Percentiles rank a stretch among this genome's conserved stretches.
phyloP scores from a whole-genome alignment of 1,140 invertebrate species.

The Psilanteris sp. region DNA sequence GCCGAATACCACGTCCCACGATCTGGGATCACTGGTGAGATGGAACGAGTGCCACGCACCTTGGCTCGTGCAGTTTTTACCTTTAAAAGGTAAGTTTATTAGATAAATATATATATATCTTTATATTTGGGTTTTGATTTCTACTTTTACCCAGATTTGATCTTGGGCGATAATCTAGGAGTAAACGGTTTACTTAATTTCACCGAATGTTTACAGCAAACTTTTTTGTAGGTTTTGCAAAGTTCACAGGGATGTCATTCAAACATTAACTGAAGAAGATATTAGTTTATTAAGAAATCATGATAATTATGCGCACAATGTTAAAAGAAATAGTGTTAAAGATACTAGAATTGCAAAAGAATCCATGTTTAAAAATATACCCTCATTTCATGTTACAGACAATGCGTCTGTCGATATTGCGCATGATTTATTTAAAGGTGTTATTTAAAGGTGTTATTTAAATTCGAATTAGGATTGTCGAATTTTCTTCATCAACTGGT shows the following conservation, averaged over 20 bases:
- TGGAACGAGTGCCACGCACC: too few relatives aligned
- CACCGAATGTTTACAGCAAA: constrained; percentile 4
- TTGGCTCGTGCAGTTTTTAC: too few relatives aligned
- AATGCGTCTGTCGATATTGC: too few relatives aligned
- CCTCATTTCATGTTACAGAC: too few relatives aligned
- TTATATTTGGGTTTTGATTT: too few relatives aligned
- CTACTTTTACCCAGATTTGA: constrained; percentile 5
- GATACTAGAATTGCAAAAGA: constrained; percentile 7
- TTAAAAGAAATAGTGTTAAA: neutral
- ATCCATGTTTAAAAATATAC: constrained; percentile 9
- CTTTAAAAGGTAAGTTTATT: too few relatives aligned
- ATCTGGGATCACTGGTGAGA: too few relatives aligned
- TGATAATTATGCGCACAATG: constrained; percentile 3
- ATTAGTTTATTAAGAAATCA: neutral
- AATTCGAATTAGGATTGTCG: constrained; percentile 2
- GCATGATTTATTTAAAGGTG: constrained; percentile 27
- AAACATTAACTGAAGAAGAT: constrained; percentile 3
- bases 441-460: too few relatives aligned
- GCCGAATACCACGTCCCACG: too few relatives aligned
- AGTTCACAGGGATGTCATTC: neutral
- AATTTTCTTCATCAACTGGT: constrained; percentile 5
- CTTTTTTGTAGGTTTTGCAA: constrained; percentile 17
- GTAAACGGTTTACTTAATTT: constrained; percentile 8
- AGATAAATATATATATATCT: too few relatives aligned
- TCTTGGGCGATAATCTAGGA: constrained; percentile 14